Percentiles rank a stretch among this genome's conserved stretches.
phyloP scores from a whole-genome alignment of 1,140 invertebrate genomes.

The Uloborus diversus region DNA sequence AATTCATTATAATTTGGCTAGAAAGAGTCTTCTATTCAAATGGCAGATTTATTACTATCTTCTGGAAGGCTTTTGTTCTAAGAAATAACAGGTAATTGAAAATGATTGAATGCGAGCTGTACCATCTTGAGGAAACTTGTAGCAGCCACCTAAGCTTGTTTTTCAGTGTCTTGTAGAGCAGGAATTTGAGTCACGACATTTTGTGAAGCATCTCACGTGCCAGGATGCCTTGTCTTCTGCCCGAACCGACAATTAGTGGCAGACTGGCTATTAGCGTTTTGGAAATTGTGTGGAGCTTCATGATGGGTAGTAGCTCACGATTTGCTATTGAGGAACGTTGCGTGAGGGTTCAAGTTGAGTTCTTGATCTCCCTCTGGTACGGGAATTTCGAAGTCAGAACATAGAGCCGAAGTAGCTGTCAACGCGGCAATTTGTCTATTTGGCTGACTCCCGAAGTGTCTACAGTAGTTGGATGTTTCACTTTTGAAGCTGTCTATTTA shows the following conservation, averaged over 20 bases:
- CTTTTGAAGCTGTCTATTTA: too few species aligned
- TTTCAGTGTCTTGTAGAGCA: neutral
- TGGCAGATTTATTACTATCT: neutral
- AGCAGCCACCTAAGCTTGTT: neutral
- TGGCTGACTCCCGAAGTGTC: too few species aligned
- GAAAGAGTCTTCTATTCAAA: neutral
- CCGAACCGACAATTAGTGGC: conserved; percentile 42
- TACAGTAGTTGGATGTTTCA: too few species aligned
- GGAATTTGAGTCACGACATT: conserved; percentile 34
- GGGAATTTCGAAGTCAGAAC: neutral
- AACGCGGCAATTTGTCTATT: neutral
- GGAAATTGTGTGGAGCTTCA: conserved; percentile 13
- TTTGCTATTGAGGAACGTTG: conserved; percentile 15
- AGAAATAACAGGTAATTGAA: neutral
- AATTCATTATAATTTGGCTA: too few species aligned
- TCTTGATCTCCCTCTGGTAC: neutral
- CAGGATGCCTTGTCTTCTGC: conserved; percentile 14
- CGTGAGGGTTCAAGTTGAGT: conserved; percentile 5
- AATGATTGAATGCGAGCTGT: neutral
- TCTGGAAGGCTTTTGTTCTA: neutral
- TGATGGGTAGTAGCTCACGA: conserved; percentile 45
- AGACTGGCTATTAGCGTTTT: conserved; percentile 39
- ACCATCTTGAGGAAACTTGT: too few species aligned
- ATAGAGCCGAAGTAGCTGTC: neutral
- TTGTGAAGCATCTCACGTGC: conserved; percentile 31